Evolutionary conservation across 64 coral and sea anemone genomes (phyloP).

Genomic region (Stichodactyla helianthus): DNA sequence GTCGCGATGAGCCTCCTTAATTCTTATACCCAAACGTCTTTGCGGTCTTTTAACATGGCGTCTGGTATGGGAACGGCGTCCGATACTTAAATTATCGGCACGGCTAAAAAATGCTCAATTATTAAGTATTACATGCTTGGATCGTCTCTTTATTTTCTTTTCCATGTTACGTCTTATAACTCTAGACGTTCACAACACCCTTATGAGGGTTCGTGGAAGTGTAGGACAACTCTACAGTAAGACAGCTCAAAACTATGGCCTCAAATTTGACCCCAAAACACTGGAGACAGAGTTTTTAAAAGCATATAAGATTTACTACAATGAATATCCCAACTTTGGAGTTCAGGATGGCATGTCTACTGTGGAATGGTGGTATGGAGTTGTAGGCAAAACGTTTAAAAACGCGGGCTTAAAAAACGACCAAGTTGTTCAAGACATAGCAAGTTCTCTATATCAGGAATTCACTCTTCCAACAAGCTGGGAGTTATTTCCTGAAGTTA

Average conservation of each 20-base stretch:
- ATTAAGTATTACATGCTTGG: not conserved
- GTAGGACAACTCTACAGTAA: constrained; percentile 66
- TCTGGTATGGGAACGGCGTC: too few relatives aligned
- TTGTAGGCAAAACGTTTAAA: constrained; percentile 55
- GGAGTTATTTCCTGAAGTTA: constrained; percentile 65
- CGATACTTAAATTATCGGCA: too few relatives aligned
- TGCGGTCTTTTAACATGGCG: not conserved
- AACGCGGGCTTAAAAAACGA: constrained; percentile 43
- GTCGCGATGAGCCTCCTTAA: constrained; percentile 6
- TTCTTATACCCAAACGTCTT: not conserved
- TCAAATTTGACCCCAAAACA: constrained; percentile 23
- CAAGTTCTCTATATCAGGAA: constrained; percentile 40
- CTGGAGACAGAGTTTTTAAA: constrained; percentile 45
- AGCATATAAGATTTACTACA: constrained; percentile 42
- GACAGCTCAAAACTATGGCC: constrained; percentile 43
- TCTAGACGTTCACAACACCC: constrained; percentile 71
- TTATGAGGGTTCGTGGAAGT: constrained; percentile 68
- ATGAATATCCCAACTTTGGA: constrained; percentile 63
- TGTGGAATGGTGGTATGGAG: constrained; percentile 54
- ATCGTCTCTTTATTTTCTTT: not conserved
- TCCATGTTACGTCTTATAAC: constrained; percentile 66
- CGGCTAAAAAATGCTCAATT: too few relatives aligned
- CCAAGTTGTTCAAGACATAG: constrained; percentile 29
- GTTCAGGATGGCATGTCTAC: constrained; percentile 22
- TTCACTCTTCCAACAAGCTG: constrained; percentile 34